Conservation (phyloP, 2,113 vertebrate species). For the Nycticebus coucang region DNA sequence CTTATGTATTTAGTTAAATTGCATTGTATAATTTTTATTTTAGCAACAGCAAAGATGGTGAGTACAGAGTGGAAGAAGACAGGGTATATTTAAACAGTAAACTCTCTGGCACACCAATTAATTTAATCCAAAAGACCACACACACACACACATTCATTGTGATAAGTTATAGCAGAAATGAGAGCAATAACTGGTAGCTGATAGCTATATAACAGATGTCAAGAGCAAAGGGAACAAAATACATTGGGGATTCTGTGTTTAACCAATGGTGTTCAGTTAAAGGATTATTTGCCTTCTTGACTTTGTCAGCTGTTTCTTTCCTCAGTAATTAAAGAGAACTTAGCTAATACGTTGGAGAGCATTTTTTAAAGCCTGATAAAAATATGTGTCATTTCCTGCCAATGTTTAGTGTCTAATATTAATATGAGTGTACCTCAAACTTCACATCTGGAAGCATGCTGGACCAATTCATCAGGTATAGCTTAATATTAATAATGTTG, state of each 20-base stretch:
- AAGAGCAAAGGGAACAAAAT: background rate
- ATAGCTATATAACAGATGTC: background rate
- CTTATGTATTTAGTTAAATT: background rate
- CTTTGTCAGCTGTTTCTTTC: background rate
- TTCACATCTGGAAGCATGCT: background rate
- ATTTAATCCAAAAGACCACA: background rate
- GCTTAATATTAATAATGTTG: background rate
- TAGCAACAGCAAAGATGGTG: background rate
- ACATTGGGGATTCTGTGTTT: background rate
- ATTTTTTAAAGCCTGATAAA: background rate
- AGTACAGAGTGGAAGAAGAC: background rate
- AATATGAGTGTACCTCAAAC: background rate
- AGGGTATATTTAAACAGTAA: background rate
- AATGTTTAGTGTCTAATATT: background rate
- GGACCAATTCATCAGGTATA: background rate
- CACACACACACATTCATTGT: background rate
- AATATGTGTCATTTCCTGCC: background rate
- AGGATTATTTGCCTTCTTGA: constrained; percentile 8
- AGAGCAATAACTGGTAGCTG: background rate
- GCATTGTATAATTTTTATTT: background rate
- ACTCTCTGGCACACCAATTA: background rate
- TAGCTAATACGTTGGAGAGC: background rate
- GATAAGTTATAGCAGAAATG: background rate
- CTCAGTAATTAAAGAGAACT: background rate
- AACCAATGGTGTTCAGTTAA: constrained; percentile 35